phyloP scores from a whole-genome alignment of 2,888 invertebrate species.

The Drosophila phalerata region DNA sequence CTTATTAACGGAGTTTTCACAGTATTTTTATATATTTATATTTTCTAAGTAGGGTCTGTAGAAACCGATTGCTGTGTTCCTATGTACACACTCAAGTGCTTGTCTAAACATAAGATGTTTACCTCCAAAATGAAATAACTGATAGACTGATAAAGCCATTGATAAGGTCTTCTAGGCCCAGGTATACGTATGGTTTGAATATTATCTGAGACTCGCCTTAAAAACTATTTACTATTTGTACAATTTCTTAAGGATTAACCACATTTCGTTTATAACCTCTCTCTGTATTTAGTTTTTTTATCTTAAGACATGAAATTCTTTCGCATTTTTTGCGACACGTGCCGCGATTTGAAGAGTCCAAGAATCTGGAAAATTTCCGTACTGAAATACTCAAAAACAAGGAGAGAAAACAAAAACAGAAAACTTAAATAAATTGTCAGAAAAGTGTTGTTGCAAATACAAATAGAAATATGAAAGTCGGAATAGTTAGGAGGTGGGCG shows the following conservation, averaged over 20 bases:
- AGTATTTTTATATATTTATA: too few relatives aligned
- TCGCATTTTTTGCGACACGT: conserved; percentile 35
- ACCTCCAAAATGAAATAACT: conserved; percentile 21
- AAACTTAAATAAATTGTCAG: conserved; percentile 21
- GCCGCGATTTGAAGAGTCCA: conserved; percentile 16
- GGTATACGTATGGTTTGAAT: background rate
- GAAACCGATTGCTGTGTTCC: background rate
- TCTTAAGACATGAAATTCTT: conserved; percentile 19
- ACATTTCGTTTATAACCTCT: background rate
- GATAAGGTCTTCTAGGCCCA: conserved; percentile 29
- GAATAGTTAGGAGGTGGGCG: conserved; percentile 26
- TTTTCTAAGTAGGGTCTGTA: background rate
- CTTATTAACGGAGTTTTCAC: background rate
- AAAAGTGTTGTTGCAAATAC: conserved; percentile 37
- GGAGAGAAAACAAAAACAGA: background rate
- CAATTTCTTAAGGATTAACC: conserved; percentile 26
- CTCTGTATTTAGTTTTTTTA: background rate
- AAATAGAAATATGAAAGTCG: conserved; percentile 22
- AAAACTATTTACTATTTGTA: conserved; percentile 1
- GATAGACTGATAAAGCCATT: conserved; percentile 23
- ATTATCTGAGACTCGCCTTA: background rate
- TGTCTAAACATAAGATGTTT: conserved; percentile 37
- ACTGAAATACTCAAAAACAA: conserved; percentile 1
- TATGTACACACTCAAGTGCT: conserved; percentile 21
- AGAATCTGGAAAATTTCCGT: conserved; percentile 40